Evolutionary conservation across 1,140 invertebrate species (phyloP), one percentile per base, ranked within the genome.

Genomic region (Ceratoteleas bidentatus): DNA sequence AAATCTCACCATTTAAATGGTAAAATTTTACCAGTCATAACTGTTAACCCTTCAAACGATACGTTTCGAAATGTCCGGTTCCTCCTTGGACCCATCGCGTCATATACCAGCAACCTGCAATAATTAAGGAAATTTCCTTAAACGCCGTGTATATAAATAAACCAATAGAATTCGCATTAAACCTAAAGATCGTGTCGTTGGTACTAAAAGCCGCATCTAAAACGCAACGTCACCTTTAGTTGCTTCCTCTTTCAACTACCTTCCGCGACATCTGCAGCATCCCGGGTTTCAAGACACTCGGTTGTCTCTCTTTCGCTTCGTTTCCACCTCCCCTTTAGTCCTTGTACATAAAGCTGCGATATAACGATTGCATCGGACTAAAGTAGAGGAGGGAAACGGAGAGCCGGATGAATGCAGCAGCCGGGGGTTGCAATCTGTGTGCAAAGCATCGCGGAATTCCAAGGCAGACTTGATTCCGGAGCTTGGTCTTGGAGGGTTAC

Each of bases 331-430:
- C 47, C 40, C 53, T 33, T 33, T 66, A 50, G 10, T 36, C 45
- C 24, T 43, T 45, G 73, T 45, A 80, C 49, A 73, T 66, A 80
- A 76, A 76, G 83, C 73, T 78, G 66, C 72, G 80, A 85, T 84
- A 86, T 89, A 89, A 86, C 86, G 87, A 87, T 88, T 87, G 88
- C 87, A 88, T 89, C 87, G 81, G 82, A 81, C 81, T 78, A 64
- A 64, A 72, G 79, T 49, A 64, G 76, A 73, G 38, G 40, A 81
- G 78, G 68, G 76, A 73, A 38, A 52, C 68, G 76, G 70, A 32
- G 68, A 83, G 78, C 53, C 85, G 84, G 83, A 87, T 87, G 85
- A 84, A 83, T 87, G 72, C 72, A 76, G 72, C 73, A 49, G 56
- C 49, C 33, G 49, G 64, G 66, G 75, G 79, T 86, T 87, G 87